Conservation (phyloP, 2,888 invertebrate genomes). For the Agrotis clavis region DNA sequence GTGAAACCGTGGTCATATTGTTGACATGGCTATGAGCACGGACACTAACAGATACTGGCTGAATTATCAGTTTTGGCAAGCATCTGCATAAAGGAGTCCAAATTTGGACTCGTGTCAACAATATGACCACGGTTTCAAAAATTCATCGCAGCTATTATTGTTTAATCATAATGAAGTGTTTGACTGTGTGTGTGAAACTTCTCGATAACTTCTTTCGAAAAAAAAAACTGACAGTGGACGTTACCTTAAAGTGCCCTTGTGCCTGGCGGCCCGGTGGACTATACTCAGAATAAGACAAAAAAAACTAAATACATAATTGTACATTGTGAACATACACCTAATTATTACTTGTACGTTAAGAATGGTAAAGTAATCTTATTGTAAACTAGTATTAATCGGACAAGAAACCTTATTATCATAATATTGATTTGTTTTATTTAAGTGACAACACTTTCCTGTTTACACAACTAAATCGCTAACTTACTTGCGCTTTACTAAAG, state of each 20-base stretch:
- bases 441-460: neutral
- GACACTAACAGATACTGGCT: neutral
- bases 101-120: neutral
- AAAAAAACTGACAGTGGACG: slow-evolving; percentile 72
- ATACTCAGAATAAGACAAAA: slow-evolving; percentile 86
- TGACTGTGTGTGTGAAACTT: slow-evolving; percentile 71
- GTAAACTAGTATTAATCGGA: slow-evolving; percentile 90
- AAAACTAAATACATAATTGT: slow-evolving; percentile 88
- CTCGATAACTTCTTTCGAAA: slow-evolving; percentile 74
- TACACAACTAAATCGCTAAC: no score
- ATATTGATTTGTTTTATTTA: slow-evolving; percentile 86
- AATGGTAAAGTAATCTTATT: slow-evolving; percentile 89
- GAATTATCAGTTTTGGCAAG: no score
- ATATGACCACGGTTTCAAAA: neutral
- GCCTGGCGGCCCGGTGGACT: slow-evolving; percentile 88
- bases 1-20: neutral
- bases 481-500: no score
- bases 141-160: slow-evolving; percentile 56
- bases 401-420: slow-evolving; percentile 91
- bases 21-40: neutral
- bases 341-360: slow-evolving; percentile 86
- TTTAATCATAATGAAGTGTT: slow-evolving; percentile 68
- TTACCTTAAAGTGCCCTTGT: slow-evolving; percentile 89
- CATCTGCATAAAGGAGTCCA: no score
- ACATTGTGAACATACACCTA: slow-evolving; percentile 91